Percentiles rank a stretch among this genome's conserved stretches.
Conservation (phyloP, 1,140 invertebrate genomes). For the Drosophila carrolli region DNA sequence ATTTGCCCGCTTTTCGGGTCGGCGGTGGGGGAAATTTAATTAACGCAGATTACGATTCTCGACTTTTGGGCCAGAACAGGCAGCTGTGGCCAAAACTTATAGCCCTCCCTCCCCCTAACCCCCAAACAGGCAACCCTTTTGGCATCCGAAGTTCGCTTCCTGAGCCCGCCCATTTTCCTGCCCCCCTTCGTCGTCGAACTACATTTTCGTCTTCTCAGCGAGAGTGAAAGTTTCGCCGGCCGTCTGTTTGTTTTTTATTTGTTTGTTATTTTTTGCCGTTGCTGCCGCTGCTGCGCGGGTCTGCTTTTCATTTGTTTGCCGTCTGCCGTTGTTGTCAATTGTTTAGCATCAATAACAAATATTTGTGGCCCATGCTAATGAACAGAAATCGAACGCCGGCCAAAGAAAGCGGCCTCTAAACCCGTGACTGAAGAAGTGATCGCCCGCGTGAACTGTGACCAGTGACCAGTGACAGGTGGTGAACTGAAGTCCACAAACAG, state of each 20-base stretch:
- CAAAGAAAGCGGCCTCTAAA: conserved; percentile 35
- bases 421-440: neutral
- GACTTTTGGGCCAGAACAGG: conserved; percentile 21
- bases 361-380: conserved; percentile 73
- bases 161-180: neutral
- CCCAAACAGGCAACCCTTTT: neutral
- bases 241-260: conserved; percentile 39
- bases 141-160: conserved; percentile 2
- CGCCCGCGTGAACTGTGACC: conserved; percentile 1
- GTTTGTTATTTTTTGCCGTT: conserved; percentile 10
- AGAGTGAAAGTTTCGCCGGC: conserved; percentile 65
- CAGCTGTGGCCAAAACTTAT: conserved; percentile 47
- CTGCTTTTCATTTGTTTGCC: conserved; percentile 40
- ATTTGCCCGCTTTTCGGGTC: conserved; percentile 11
- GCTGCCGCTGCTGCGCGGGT: neutral
- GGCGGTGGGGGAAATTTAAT: conserved; percentile 45
- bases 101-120: neutral
- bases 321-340: conserved; percentile 59
- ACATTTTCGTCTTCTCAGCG: conserved; percentile 56
- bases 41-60: conserved; percentile 68
- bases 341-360: conserved; percentile 76
- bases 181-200: conserved; percentile 43
- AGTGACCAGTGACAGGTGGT: conserved; percentile 2
- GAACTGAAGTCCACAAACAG: neutral
- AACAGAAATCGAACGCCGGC: conserved; percentile 51